phyloP scores from a whole-genome alignment of 2,888 invertebrate species.

The Thera obeliscata region DNA sequence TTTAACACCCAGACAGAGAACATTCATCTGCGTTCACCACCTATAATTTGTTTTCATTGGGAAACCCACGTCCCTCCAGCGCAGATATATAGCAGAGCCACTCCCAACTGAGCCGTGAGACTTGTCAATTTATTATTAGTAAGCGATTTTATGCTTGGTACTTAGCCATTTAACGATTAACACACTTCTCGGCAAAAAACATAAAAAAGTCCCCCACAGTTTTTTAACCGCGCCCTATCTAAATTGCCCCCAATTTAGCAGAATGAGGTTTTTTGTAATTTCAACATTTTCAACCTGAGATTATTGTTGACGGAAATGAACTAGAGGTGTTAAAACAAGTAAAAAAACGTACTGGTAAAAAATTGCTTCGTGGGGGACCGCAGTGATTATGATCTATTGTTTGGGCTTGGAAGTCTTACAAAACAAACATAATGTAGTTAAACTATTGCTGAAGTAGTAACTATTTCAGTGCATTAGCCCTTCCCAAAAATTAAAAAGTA shows the following conservation, averaged over 20 bases:
- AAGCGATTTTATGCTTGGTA: neutral
- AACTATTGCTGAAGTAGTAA: no score
- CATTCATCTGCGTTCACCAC: no score
- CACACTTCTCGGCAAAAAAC: conserved; percentile 39
- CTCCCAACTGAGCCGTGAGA: no score
- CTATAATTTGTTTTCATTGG: no score
- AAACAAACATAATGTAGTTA: neutral
- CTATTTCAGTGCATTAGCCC: no score
- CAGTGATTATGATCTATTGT: conserved; percentile 35
- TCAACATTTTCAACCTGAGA: conserved; percentile 33
- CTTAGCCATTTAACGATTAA: conserved; percentile 30
- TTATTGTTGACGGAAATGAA: conserved; percentile 57
- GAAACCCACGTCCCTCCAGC: no score
- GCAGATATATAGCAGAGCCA: no score
- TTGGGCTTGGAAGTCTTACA: neutral
- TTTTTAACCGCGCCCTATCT: conserved; percentile 51
- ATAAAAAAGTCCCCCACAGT: conserved; percentile 56
- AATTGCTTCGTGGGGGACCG: conserved; percentile 49
- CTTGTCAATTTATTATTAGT: no score
- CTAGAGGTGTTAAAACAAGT: conserved; percentile 52
- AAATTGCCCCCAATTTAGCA: conserved; percentile 56
- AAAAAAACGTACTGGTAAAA: conserved; percentile 46
- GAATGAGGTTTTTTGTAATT: conserved; percentile 56
- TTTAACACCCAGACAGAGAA: no score
- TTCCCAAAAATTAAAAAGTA: no score